phyloP scores from a whole-genome alignment of 2,888 invertebrate genomes.

The Clistopyga incitator region DNA sequence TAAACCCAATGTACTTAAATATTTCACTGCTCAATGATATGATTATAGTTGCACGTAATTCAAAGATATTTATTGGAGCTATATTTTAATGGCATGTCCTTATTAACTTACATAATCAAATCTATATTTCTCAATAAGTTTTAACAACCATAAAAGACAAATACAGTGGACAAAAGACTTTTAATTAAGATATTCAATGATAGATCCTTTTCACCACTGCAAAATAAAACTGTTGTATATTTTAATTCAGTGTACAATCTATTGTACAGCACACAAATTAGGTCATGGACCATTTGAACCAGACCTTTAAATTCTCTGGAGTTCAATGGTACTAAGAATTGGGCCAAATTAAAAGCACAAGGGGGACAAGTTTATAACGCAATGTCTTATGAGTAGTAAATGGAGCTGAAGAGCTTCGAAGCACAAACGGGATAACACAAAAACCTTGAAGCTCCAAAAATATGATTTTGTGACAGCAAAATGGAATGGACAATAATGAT shows the following conservation, averaged over 20 bases:
- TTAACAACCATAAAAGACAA: no score
- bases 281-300: conserved; percentile 27
- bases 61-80: no score
- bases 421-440: conserved; percentile 2
- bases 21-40: no score
- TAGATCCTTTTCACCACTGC: neutral
- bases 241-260: neutral
- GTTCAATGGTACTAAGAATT: conserved; percentile 33
- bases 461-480: neutral
- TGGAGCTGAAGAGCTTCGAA: neutral
- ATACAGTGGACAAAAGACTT: neutral
- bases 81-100: no score
- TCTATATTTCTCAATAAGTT: no score
- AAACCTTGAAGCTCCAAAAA: neutral
- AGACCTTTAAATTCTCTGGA: conserved; percentile 35
- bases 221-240: conserved; percentile 5
- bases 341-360: neutral
- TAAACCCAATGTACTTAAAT: no score
- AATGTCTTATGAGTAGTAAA: conserved; percentile 11
- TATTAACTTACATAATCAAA: no score
- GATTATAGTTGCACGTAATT: no score
- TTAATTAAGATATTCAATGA: neutral
- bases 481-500: conserved; percentile 3
- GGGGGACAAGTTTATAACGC: neutral
- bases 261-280: neutral